phyloP scores from a whole-genome alignment of 2,113 vertebrate genomes.

The Platichthys flesus region DNA sequence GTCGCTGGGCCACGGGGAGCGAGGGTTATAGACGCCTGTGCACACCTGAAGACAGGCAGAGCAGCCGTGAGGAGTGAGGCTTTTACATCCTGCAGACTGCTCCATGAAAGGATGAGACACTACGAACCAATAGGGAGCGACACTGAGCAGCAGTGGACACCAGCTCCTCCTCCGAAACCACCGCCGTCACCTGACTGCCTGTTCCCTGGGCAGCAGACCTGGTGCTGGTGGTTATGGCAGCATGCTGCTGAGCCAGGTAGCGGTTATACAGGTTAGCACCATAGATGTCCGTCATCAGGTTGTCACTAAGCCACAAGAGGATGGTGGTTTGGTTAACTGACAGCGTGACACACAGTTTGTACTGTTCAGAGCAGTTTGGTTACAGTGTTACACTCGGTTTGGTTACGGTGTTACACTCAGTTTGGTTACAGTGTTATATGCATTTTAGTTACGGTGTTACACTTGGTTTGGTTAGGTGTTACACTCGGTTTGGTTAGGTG shows the following conservation, averaged over 20 bases:
- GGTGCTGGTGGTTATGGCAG: constrained; percentile 38
- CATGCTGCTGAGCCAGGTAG: constrained; percentile 80
- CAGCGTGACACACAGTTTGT: neutral
- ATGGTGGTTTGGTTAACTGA: neutral
- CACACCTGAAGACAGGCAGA: constrained; percentile 79
- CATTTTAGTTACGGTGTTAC: neutral
- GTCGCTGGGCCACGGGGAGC: constrained; percentile 47
- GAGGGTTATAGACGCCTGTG: constrained; percentile 88
- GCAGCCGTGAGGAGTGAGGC: neutral
- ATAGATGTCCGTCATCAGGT: constrained; percentile 90
- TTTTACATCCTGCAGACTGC: neutral
- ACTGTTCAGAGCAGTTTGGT: neutral
- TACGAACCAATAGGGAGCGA: constrained; percentile 83
- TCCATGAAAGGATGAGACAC: neutral
- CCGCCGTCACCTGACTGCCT: constrained; percentile 33
- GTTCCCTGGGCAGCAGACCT: constrained; percentile 55
- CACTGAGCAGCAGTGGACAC: constrained; percentile 81
- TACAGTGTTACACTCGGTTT: neutral
- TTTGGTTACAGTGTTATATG: constrained; percentile 66
- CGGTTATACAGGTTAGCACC: constrained; percentile 92
- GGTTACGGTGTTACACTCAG: neutral
- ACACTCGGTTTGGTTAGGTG: no score
- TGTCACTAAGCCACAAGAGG: constrained; percentile 82
- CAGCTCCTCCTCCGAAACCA: constrained; percentile 55
- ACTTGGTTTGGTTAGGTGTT: constrained; percentile 51